phyloP scores from a whole-genome alignment of 2,113 vertebrate species.

The Aramus guarauna region DNA sequence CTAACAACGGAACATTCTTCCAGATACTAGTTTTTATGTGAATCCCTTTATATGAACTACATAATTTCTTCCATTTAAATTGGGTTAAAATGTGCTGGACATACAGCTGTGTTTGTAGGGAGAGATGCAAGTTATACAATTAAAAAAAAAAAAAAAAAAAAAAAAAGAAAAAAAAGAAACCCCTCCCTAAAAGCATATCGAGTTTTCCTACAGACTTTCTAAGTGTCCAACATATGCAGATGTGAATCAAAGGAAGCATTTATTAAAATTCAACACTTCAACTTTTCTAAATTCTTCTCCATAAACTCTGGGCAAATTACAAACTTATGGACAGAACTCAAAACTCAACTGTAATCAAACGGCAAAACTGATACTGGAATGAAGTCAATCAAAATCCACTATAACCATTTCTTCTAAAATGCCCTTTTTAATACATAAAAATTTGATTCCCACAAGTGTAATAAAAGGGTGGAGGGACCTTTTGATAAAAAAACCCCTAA shows the following conservation, averaged over 20 bases:
- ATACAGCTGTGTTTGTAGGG: background rate
- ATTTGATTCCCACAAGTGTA: background rate
- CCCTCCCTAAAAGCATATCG: background rate
- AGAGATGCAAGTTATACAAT: background rate
- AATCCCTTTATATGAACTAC: background rate
- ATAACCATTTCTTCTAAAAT: accelerated
- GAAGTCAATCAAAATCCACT: background rate
- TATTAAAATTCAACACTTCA: background rate
- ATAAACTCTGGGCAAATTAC: background rate
- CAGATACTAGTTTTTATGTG: background rate
- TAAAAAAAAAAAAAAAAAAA: background rate
- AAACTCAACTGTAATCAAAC: accelerated
- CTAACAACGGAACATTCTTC: background rate
- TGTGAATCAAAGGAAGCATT: background rate
- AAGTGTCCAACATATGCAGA: background rate
- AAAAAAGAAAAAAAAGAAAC: background rate
- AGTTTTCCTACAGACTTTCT: background rate
- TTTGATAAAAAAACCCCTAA: background rate
- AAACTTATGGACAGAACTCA: background rate
- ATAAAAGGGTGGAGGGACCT: constrained; percentile 42
- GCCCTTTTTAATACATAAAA: background rate
- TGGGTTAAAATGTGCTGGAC: background rate
- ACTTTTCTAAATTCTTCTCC: background rate
- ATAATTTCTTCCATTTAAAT: background rate
- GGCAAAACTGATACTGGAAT: background rate